Conservation (phyloP, 1,140 invertebrate species). For the Mycetomoellerius zeteki region DNA sequence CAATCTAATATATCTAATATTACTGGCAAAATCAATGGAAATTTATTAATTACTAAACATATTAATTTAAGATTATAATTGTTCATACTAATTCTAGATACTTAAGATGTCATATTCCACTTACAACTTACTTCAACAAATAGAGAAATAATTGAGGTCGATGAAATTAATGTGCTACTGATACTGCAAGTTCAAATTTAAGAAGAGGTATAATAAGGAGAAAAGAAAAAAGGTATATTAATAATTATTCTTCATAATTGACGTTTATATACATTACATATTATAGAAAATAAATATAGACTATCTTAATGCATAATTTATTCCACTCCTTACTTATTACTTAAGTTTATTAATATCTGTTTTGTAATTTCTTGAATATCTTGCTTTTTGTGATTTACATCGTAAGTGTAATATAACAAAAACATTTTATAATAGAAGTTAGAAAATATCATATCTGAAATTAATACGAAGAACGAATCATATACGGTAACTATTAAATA, state of each 20-base stretch:
- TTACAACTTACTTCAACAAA: constrained; percentile 65
- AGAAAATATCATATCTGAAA: too few relatives aligned
- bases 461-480: too few relatives aligned
- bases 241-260: not conserved
- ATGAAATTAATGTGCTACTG: not conserved
- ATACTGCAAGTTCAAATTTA: not conserved
- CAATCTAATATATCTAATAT: not conserved
- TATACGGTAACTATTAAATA: too few relatives aligned
- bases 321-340: not conserved
- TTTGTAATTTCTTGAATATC: not conserved
- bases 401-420: too few relatives aligned
- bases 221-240: not conserved
- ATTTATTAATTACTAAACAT: not conserved
- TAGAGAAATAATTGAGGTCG: not conserved
- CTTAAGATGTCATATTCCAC: constrained; percentile 66
- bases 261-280: not conserved
- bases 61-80: not conserved
- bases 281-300: constrained; percentile 18
- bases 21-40: not conserved
- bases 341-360: not conserved
- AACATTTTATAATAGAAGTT: too few relatives aligned
- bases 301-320: not conserved
- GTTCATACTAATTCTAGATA: constrained; percentile 57
- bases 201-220: too few relatives aligned
- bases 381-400: too few relatives aligned